phyloP scores from a whole-genome alignment of 2,113 vertebrate genomes.

The Bolborhynchus lineola region DNA sequence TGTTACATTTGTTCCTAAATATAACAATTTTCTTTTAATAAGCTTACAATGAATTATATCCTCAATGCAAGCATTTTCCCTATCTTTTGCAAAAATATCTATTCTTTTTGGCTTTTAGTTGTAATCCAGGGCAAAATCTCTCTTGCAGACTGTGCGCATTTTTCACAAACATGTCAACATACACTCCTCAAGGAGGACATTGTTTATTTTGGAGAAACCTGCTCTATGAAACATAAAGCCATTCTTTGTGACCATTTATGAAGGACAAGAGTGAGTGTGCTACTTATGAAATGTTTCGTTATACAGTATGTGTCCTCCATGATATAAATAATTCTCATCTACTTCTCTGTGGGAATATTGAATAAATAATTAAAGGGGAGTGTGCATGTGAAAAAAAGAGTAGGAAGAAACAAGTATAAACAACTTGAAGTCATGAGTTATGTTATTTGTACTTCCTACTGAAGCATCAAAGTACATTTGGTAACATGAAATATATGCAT shows the following conservation, averaged over 20 bases:
- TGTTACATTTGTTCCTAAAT: not conserved
- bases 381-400: not conserved
- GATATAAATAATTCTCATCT: conserved; percentile 57
- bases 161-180: conserved; percentile 60
- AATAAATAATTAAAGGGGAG: conserved; percentile 47
- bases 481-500: conserved; percentile 2
- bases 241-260: conserved; percentile 49
- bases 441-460: conserved; percentile 41
- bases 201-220: conserved; percentile 57
- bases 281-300: conserved; percentile 54
- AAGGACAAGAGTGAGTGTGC: conserved; percentile 37
- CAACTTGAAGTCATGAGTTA: conserved; percentile 56
- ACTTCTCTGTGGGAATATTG: conserved; percentile 39
- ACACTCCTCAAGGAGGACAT: not conserved
- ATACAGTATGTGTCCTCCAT: conserved; percentile 30
- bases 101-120: not conserved
- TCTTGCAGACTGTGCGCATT: not conserved
- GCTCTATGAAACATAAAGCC: conserved; percentile 29
- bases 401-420: conserved; percentile 56
- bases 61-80: not conserved
- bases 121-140: not conserved
- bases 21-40: conserved; percentile 14
- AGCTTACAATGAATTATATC: not conserved
- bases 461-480: conserved; percentile 43
- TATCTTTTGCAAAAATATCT: not conserved